Evolutionary conservation across 2,113 vertebrate genomes (phyloP), one percentile per base, ranked within the genome.

Genomic region (Noctilio leporinus): DNA sequence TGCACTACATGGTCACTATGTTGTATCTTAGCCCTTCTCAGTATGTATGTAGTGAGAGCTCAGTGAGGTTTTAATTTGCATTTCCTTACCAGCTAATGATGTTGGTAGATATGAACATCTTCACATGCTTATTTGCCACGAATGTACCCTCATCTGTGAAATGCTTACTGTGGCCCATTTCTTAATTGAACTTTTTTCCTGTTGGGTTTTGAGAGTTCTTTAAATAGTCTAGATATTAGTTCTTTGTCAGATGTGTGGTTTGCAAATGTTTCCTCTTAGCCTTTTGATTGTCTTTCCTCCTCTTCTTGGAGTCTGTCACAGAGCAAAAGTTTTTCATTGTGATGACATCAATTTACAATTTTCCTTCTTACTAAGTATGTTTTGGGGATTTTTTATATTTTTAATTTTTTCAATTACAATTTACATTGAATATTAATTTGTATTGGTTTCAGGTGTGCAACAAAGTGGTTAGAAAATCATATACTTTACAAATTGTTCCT

Each of bases 1-100:
- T 2, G 22, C 30, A 24, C 28, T 2, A 2, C 1, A 16, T 11
- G 9, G 30, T 15, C 2, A 6, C 77, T 35, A 11, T 12, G 7
- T 19, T 85, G 33, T 38, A 43, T 14, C 16, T 55, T 8, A 59
- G 28, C 4, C 9, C 70, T 45, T 77, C 67, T 22, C 92, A 38
- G 19, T 1, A 55, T 22, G 19, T 51, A 17, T 14, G 28, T 22
- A 16, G 40, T 15, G 15, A 57, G 11, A 43, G 4, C 16, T 35
- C 8, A 45, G 0, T 65, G 53, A 67, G 33, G 4, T 84, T 75
- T 15, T 15, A 19, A 45, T 81, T 57, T 67, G 5, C 78, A 65
- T 8, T 90, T 51, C 28, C 33, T 15, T 65, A 33, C 20, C 5
- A 19, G 7, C 38, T 80, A 33, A 47, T 47, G 77, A 20, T n/a